A percentile compares a stretch with the other conserved stretches of the same genome.
Conservation (phyloP, 1,140 invertebrate species). For the Bursaphelenchus mucronatus region DNA sequence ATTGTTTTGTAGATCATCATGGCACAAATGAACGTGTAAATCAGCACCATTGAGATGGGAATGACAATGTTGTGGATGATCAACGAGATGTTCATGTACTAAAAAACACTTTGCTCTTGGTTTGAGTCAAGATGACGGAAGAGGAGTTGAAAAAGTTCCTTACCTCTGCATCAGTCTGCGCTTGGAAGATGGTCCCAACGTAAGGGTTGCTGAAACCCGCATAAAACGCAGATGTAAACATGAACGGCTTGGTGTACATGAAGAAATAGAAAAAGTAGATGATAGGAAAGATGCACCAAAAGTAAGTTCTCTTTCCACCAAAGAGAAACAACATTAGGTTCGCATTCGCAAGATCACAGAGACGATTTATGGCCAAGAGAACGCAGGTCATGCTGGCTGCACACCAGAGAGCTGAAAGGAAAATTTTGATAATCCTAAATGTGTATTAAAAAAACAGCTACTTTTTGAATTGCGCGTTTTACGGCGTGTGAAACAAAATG, state of each 20-base stretch:
- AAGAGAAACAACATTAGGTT: not conserved
- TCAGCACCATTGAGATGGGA: not conserved
- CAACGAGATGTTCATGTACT: not conserved
- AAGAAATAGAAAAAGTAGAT: constrained; percentile 5
- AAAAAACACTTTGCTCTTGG: not conserved
- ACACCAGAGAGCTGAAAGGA: not conserved
- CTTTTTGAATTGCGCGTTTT: too few relatives aligned
- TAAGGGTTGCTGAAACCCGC: constrained; percentile 9
- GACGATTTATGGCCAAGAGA: constrained; percentile 8
- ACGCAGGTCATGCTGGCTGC: not conserved
- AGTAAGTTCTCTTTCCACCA: not conserved
- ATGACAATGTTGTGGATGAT: not conserved
- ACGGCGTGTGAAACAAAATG: too few relatives aligned
- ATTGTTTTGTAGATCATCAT: too few relatives aligned
- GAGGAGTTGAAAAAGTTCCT: too few relatives aligned
- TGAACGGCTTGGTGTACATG: not conserved
- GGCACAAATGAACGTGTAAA: too few relatives aligned
- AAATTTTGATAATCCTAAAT: too few relatives aligned
- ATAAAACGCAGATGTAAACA: not conserved
- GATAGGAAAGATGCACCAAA: constrained; percentile 1
- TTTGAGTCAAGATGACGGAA: too few relatives aligned
- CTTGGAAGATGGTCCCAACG: too few relatives aligned
- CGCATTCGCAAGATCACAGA: not conserved
- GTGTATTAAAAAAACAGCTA: too few relatives aligned
- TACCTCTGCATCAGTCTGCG: too few relatives aligned